Base-by-base conservation (phyloP, 1,140 invertebrate genomes). In the Melipona quadrifasciata region DNA sequence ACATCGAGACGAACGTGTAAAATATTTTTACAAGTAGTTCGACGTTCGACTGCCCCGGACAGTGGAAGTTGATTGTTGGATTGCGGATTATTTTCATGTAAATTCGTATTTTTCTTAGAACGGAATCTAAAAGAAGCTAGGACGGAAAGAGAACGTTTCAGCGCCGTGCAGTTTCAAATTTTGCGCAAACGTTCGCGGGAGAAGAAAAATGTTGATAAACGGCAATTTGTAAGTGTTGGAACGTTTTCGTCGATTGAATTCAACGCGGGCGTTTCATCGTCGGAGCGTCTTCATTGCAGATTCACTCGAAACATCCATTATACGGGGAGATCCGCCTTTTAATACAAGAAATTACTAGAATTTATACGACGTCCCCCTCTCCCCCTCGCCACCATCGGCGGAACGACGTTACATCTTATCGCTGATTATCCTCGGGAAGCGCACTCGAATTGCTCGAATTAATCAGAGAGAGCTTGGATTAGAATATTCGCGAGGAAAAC, bases 341-440 rank as follows among this genome's bases (percentile, higher is more conserved):
- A 31, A 70, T 70, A 70, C 72, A 53, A 57, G 53, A 55, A 57
- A n/a, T 47, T 64, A 64, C 31, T n/a, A 3, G n/a, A 51, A 77
- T 77, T 65, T 47, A 65, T 27, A 11, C 14, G 27, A 64, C 58
- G 17, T 64, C 6, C 39, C 39, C n/a, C 14, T n/a, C 39, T 8
- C 39, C 8, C 6, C 39, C 8, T 8, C 8, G 0, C 39, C 39
- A 8, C 8, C 6, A 8, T 47, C 39, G 39, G 39, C 6, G 8
- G 57, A n/a, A 76, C 16, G n/a, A 53, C 31, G 19, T 73, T 73
- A 73, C 12, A 57, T 57, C 72, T 55, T 74, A 55, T 55, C 72
- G 39, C 14, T 74, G 53, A 24, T 55, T 34, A 73, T 53, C 71
- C n/a, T 27, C 27, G 12, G n/a, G 2, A 67, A 39, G 5, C 31